phyloP scores from a whole-genome alignment of 2,797 vertebrate genomes.

The Sebastes goodei region DNA sequence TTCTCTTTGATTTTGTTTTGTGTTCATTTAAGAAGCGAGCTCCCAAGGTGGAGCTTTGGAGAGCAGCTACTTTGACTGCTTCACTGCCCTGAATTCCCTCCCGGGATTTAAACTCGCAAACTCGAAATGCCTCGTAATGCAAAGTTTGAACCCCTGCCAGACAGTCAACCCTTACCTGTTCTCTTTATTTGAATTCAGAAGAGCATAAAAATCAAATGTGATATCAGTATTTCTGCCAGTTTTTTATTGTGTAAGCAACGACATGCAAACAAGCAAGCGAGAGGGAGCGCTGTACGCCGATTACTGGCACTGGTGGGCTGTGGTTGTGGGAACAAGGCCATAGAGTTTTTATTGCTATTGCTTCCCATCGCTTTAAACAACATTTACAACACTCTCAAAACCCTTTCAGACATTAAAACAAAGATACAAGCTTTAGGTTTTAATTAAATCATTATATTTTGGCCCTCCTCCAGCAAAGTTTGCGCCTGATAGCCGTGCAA shows the following conservation, averaged over 20 bases:
- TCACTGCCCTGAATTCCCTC: slow-evolving; percentile 26
- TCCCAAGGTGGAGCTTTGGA: slow-evolving; percentile 25
- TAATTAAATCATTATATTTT: slow-evolving; percentile 69
- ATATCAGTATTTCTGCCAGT: slow-evolving; percentile 28
- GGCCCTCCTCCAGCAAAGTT: slow-evolving; percentile 53
- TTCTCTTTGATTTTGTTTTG: slow-evolving; percentile 24
- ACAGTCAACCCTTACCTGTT: background rate
- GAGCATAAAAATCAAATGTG: slow-evolving; percentile 8
- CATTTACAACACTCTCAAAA: slow-evolving; percentile 67
- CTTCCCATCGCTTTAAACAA: slow-evolving; percentile 64
- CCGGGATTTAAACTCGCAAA: slow-evolving; percentile 32
- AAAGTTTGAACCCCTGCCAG: slow-evolving; percentile 18
- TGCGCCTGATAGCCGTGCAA: slow-evolving; percentile 35
- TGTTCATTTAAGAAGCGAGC: slow-evolving; percentile 24
- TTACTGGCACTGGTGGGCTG: slow-evolving; percentile 57
- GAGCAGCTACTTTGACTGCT: slow-evolving; percentile 28
- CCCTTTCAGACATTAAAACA: slow-evolving; percentile 59
- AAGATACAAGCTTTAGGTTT: slow-evolving; percentile 61
- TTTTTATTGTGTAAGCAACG: slow-evolving; percentile 23
- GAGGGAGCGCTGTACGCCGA: slow-evolving; percentile 7
- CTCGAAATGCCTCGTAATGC: slow-evolving; percentile 6
- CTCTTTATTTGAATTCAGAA: slow-evolving; percentile 5
- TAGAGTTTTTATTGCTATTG: slow-evolving; percentile 66
- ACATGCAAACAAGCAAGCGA: slow-evolving; percentile 1
- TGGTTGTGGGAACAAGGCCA: slow-evolving; percentile 61